A percentile compares a stretch with the other conserved stretches of the same genome.
Evolutionary conservation across 2,797 vertebrate species (phyloP).

Genomic region (Falco naumanni): DNA sequence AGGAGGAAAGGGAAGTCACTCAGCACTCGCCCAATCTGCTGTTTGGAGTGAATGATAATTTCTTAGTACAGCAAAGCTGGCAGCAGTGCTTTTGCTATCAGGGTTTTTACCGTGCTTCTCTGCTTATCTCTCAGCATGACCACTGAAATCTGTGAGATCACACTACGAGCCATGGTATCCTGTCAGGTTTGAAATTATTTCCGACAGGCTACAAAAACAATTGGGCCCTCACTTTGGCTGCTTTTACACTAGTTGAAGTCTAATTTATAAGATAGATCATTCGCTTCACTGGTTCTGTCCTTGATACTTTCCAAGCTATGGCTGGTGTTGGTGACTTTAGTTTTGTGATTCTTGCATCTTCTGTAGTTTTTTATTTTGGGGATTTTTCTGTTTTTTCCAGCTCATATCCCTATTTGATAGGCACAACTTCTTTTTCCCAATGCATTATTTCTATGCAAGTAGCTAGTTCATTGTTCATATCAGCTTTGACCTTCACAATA

Average conservation of each 20-base stretch:
- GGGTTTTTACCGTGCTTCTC: conserved; percentile 7
- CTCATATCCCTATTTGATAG: not conserved
- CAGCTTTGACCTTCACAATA: conserved; percentile 54
- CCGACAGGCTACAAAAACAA: conserved; percentile 73
- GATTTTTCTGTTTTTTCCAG: not conserved
- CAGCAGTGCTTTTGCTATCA: conserved; percentile 25
- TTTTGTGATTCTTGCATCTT: not conserved
- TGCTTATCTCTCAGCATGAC: conserved; percentile 56
- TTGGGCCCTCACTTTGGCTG: conserved; percentile 60
- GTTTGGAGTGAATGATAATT: conserved; percentile 18
- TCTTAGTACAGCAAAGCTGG: conserved; percentile 28
- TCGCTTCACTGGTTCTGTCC: conserved; percentile 54
- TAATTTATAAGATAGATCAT: conserved; percentile 77
- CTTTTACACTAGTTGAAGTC: conserved; percentile 74
- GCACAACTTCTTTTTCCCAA: conserved; percentile 26
- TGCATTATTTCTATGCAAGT: conserved; percentile 13
- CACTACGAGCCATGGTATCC: conserved; percentile 11
- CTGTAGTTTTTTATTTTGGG: not conserved
- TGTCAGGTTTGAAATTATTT: conserved; percentile 74
- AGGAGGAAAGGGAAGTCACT: not conserved
- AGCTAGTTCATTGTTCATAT: not conserved
- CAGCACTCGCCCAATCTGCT: not conserved
- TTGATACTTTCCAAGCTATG: conserved; percentile 40
- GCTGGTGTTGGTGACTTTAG: conserved; percentile 59
- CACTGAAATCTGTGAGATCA: conserved; percentile 68